phyloP scores from a whole-genome alignment of 2,888 invertebrate species.

The Drosophila anomalipes region DNA sequence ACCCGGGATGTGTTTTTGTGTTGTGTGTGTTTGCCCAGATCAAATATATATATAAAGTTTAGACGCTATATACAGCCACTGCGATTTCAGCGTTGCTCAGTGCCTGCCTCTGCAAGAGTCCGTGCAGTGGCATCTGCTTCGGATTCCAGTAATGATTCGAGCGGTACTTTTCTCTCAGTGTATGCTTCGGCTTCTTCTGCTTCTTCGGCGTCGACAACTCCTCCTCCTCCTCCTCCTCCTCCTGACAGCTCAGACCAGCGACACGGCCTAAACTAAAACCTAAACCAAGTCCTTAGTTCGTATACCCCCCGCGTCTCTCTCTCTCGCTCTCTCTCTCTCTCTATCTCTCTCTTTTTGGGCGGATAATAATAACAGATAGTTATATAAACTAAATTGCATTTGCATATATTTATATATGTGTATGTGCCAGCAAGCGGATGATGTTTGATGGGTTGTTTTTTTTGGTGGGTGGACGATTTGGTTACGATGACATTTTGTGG shows the following conservation, averaged over 20 bases:
- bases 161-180: neutral
- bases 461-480: neutral
- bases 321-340: neutral
- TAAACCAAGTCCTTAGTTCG: neutral
- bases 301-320: neutral
- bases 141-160: neutral
- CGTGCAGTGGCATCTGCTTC: conserved; percentile 11
- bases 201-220: neutral
- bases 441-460: conserved; percentile 5
- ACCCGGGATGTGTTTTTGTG: conserved; percentile 11
- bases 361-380: neutral
- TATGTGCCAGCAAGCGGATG: conserved; percentile 26
- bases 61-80: neutral
- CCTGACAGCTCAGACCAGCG: conserved; percentile 32
- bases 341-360: neutral
- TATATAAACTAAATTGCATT: neutral
- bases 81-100: conserved; percentile 5
- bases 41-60: neutral
- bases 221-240: neutral
- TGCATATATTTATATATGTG: conserved; percentile 14
- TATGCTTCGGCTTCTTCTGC: neutral
- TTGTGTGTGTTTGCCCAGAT: neutral
- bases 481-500: conserved; percentile 40
- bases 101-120: conserved; percentile 2
- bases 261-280: conserved; percentile 22